These are phyloP conservation scores for Trachelus tabidus DNA, from an alignment of 2,888 invertebrate species.

Conservation along the genomic window DNA sequence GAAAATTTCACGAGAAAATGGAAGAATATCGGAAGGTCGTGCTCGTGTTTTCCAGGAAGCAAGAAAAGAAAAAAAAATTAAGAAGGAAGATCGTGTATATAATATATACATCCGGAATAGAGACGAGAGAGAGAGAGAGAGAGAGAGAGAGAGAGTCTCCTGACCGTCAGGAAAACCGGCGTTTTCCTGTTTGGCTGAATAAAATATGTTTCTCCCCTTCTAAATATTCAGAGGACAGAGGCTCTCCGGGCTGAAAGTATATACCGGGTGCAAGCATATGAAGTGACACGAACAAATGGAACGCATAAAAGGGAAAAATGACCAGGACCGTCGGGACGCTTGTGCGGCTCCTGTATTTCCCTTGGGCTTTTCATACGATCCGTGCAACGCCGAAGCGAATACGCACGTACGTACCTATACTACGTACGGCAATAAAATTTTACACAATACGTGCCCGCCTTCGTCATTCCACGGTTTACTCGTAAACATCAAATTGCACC, in stretches of 20 bases:
- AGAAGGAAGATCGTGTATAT: neutral
- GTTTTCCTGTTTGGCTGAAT: slow-evolving; percentile 34
- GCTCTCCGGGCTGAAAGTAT: slow-evolving; percentile 4
- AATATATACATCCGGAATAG: neutral
- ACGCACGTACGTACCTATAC: slow-evolving; percentile 9
- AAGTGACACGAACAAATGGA: slow-evolving; percentile 61
- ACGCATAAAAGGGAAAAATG: slow-evolving; percentile 63
- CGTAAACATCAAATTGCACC: neutral
- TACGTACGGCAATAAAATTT: slow-evolving; percentile 47
- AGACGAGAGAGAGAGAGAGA: neutral
- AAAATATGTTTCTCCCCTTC: slow-evolving; percentile 53
- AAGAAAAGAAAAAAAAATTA: neutral
- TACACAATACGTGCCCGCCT: slow-evolving; percentile 40
- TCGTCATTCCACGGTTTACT: neutral
- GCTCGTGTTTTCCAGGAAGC: neutral
- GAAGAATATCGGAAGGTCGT: neutral
- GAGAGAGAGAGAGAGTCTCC: neutral
- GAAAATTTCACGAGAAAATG: neutral
- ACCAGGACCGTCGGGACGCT: slow-evolving; percentile 52
- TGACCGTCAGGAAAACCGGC: neutral
- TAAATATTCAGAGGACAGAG: slow-evolving; percentile 54
- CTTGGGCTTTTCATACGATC: slow-evolving; percentile 45
- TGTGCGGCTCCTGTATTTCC: slow-evolving; percentile 52
- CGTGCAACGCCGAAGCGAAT: slow-evolving; percentile 33
- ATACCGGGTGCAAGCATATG: slow-evolving; percentile 31